These are phyloP conservation scores for Malacoctenus gilli DNA, from an alignment of 2,797 vertebrate genomes.

Conservation along the genomic window DNA sequence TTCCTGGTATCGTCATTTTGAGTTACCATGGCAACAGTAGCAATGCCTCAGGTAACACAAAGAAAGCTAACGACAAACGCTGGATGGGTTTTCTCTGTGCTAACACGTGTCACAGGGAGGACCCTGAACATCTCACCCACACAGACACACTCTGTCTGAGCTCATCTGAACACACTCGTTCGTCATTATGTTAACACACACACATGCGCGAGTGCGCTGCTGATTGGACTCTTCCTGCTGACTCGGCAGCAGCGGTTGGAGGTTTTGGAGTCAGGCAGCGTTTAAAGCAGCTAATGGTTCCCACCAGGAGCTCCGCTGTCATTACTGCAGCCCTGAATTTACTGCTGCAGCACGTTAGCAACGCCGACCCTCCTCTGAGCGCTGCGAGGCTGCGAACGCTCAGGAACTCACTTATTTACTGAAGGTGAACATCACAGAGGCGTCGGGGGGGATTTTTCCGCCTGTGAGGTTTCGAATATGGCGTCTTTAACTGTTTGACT, in stretches of 20 bases:
- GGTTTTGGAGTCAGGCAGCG: slow-evolving; percentile 45
- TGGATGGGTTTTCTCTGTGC: too few relatives aligned
- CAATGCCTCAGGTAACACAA: neutral
- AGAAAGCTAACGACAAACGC: too few relatives aligned
- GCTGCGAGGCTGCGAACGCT: too few relatives aligned
- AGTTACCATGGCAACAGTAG: neutral
- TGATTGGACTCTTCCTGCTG: slow-evolving; percentile 56
- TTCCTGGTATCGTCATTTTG: too few relatives aligned
- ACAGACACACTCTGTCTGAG: slow-evolving; percentile 35
- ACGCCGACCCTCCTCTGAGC: neutral
- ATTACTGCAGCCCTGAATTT: slow-evolving; percentile 3
- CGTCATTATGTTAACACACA: slow-evolving; percentile 38
- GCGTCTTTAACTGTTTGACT: too few relatives aligned
- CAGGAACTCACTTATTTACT: too few relatives aligned
- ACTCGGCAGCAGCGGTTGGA: slow-evolving; percentile 54
- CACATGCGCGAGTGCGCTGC: slow-evolving; percentile 19
- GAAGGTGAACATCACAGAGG: too few relatives aligned
- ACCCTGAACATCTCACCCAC: too few relatives aligned
- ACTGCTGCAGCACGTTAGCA: neutral
- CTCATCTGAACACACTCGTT: slow-evolving; percentile 20
- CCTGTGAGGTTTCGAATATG: too few relatives aligned
- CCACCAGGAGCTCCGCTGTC: slow-evolving; percentile 48
- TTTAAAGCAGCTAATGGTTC: slow-evolving; percentile 53
- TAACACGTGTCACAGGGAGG: too few relatives aligned
- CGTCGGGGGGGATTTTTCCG: too few relatives aligned